Percentiles rank a stretch among this genome's conserved stretches.
Evolutionary conservation across 2,113 vertebrate species (phyloP).

Genomic region (Podocnemis expansa): DNA sequence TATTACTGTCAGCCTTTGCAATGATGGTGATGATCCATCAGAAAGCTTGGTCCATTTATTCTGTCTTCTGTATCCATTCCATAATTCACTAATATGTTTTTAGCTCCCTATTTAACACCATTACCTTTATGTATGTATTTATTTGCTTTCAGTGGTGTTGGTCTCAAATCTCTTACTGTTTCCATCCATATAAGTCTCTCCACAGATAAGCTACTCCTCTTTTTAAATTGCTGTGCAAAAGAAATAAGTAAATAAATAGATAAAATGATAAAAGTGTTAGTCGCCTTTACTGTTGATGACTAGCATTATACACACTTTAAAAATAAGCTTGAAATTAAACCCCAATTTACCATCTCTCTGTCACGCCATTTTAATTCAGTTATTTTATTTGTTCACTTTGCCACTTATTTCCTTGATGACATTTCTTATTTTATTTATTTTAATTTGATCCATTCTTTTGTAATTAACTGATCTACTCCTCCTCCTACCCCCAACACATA

Average conservation of each 20-base stretch:
- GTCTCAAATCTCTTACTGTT: constrained; percentile 1
- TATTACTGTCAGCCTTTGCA: not conserved
- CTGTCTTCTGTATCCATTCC: constrained; percentile 11
- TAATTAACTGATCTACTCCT: constrained; percentile 23
- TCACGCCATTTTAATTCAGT: constrained; percentile 44
- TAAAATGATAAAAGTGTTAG: not conserved
- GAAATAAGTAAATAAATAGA: not conserved
- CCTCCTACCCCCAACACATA: constrained; percentile 30
- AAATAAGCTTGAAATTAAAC: constrained; percentile 57
- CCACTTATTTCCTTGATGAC: constrained; percentile 37
- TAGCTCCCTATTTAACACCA: not conserved
- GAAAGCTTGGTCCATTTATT: constrained; percentile 21
- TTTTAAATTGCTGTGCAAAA: not conserved
- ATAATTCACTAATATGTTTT: not conserved
- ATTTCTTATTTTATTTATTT: constrained; percentile 35
- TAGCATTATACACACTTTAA: constrained; percentile 30
- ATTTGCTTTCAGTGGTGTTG: not conserved
- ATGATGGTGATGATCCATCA: not conserved
- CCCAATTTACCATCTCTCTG: constrained; percentile 60
- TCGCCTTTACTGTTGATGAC: too few species aligned
- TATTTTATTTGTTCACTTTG: constrained; percentile 49
- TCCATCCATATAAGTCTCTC: constrained; percentile 6
- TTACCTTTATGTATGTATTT: not conserved
- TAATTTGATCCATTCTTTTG: constrained; percentile 55
- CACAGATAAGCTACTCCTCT: not conserved